Base-by-base conservation (phyloP, 2,797 vertebrate species). In the Spheniscus humboldti region DNA sequence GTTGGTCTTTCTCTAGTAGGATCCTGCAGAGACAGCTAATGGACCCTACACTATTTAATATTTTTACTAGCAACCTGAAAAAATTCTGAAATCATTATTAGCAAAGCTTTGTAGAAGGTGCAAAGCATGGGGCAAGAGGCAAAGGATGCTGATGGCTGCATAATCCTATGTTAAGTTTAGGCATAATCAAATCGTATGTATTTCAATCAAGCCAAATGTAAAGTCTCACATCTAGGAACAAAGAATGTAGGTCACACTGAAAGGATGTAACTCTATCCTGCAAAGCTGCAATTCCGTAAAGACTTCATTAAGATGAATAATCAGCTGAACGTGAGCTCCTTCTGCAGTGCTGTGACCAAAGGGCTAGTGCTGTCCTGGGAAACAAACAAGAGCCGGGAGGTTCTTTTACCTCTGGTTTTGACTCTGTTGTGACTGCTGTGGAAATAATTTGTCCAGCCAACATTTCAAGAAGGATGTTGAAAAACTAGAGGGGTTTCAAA, bases 271-370 rank as follows among this genome's bases (percentile, higher is more conserved):
- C 93, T 92, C 95, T 96, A 96, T 93, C 92, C 94, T 66, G 33
- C 93, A 93, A 97, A 96, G 94, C 95, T 95, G 92, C 91, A 96
- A 92, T 96, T 95, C 97, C 18, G n/a, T 93, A 95, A 97, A 97
- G 95, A 91, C 92, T 97, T 94, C 86, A 95, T 97, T 96, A 96
- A 94, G 96, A 96, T 96, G 92, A 96, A 94, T 97, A 97, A 97
- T 97, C 96, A 97, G 81, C 88, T 95, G 85, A 96, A 96, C 1
- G 47, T 94, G 96, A 95, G 94, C 89, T 96, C 81, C 87, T 97
- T 96, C 91, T 92, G 86, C 92, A 94, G 82, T 41, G 78, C 72
- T 91, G 81, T 88, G 93, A 92, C 92, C 94, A 76, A 95, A 90
- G 91, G 81, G 81, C 93, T 90, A 35, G 47, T 90, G 79, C 76